These are phyloP conservation scores for Stenoptilia bipunctidactyla DNA, from an alignment of 2,888 invertebrate species.

Conservation along the genomic window DNA sequence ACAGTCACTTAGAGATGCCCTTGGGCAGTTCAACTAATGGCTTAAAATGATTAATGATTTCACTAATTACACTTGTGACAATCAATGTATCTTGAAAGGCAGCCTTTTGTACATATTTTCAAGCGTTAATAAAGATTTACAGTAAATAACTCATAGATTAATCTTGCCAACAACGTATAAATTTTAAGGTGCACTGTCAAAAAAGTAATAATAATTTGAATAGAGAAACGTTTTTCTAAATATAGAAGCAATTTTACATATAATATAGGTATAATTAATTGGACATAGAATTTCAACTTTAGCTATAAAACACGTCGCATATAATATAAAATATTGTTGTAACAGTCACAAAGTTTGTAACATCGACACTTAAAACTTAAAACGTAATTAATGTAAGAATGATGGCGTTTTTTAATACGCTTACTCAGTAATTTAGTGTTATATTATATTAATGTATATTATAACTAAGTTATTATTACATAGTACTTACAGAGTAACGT, in stretches of 20 bases:
- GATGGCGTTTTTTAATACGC: neutral
- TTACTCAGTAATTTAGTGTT: neutral
- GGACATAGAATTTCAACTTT: too few species aligned
- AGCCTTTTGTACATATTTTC: constrained; percentile 35
- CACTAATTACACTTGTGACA: constrained; percentile 62
- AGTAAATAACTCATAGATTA: constrained; percentile 7
- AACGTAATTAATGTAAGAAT: neutral
- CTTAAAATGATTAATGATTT: constrained; percentile 58
- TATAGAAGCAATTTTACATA: too few species aligned
- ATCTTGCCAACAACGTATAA: too few species aligned
- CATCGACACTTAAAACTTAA: neutral
- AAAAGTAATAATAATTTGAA: too few species aligned
- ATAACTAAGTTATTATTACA: constrained; percentile 29
- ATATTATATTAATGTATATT: too few species aligned
- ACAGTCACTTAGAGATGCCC: constrained; percentile 58
- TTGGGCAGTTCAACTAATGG: constrained; percentile 56
- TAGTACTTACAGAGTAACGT: constrained; percentile 56
- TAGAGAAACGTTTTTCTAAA: too few species aligned
- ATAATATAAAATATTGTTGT: neutral
- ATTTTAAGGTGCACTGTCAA: too few species aligned
- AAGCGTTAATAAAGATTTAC: constrained; percentile 18
- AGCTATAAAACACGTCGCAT: neutral
- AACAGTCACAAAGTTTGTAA: neutral
- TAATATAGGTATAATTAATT: too few species aligned
- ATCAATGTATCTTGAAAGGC: constrained; percentile 44